Evolutionary conservation across 2,888 invertebrate genomes (phyloP).

Genomic region (Pecten maximus): DNA sequence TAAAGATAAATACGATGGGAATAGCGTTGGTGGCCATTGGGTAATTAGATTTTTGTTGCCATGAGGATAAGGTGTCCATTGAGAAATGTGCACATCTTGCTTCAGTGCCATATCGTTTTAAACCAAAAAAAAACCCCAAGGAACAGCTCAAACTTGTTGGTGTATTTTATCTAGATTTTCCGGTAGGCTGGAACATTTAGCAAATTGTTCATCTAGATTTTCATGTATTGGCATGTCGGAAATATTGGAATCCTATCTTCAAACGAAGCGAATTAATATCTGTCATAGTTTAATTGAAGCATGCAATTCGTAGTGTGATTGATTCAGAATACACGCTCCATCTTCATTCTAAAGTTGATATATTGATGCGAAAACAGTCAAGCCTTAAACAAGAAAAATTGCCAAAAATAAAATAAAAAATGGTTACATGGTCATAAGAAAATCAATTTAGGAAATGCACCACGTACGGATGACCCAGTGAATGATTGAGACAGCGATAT

Average conservation of each 20-base stretch:
- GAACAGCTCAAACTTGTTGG: not conserved
- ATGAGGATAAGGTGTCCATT: not conserved
- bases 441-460: not conserved
- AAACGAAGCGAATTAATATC: conserved; percentile 15
- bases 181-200: not conserved
- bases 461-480: not conserved
- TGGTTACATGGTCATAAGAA: conserved; percentile 8
- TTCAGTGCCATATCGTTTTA: not conserved
- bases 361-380: conserved; percentile 2
- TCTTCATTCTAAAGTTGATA: not conserved
- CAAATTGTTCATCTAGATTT: conserved; percentile 12
- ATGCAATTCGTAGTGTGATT: not conserved
- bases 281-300: conserved; percentile 18
- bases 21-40: not conserved
- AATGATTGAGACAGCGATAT: not conserved
- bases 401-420: not conserved
- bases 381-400: not conserved
- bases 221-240: not conserved
- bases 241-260: not conserved
- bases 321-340: not conserved
- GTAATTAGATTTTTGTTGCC: not conserved
- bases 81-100: not conserved
- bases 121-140: not conserved
- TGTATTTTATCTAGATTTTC: not conserved
- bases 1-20: not conserved